Evolutionary conservation across 2,888 invertebrate species (phyloP), one percentile per base, ranked within the genome.

Genomic region (Oxystoma pomonae): DNA sequence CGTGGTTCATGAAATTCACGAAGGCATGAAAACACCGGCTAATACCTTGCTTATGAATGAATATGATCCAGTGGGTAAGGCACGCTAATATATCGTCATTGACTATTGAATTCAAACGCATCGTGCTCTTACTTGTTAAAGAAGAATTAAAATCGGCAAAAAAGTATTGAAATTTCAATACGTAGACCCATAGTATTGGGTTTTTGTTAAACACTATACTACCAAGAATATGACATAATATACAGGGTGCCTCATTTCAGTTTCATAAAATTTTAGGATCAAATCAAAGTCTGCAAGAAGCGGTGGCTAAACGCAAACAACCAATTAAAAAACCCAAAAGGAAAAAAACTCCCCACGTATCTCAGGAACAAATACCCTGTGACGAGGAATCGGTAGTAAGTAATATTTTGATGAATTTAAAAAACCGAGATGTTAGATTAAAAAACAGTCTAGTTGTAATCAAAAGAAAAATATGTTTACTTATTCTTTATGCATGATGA

Each of bases 1-100:
- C 77, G 83, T 93, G 66, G 85, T 92, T 70, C 90, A 90, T 78
- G 92, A 92, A 80, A 90, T 93, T 70, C 85, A 90, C 70, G 91
- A 92, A 79, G 91, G 91, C 21, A 89, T 92, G 73, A 84, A 86
- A 75, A 84, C 84, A 65, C 87, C 88, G 5, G 69, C 67, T 12
- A 92, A 90, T 76, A 85, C 87, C 12, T 81, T 90, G 59, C 83
- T 87, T 60, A 84, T 90, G 77, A 73, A 78, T 67, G 68, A 72
- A 55, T 71, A 70, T 57, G 71, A 71, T 50, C 68, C 71, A 52
- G 65, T 71, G 53, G 70, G 35, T 35, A 35, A 35, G 35, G 3
- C 68, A 56, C 68, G 71, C 12, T 70, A 7, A 35, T 7, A 12
- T 35, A 35, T 35, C n/a, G n/a, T n/a, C n/a, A n/a, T n/a, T n/a